These are phyloP conservation scores for Pseudorhombus dupliciocellatus DNA, from an alignment of 2,113 vertebrate genomes.

Conservation along the genomic window DNA sequence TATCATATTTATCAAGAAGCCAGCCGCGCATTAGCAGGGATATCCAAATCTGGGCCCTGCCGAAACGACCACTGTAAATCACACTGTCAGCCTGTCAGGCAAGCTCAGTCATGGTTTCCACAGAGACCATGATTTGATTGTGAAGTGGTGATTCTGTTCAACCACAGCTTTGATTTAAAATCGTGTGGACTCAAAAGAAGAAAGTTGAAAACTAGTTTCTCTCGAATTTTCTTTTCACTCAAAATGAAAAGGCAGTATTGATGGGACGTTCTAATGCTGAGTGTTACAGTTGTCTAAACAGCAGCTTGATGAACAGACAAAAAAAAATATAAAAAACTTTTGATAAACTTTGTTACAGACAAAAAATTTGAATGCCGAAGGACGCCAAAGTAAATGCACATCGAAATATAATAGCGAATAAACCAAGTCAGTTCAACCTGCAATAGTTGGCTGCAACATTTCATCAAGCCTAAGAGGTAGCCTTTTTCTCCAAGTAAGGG, in stretches of 20 bases:
- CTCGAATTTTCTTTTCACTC: not conserved
- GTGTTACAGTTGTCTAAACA: not conserved
- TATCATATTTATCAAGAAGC: conserved; percentile 70
- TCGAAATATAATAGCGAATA: not conserved
- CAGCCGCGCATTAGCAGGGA: conserved; percentile 54
- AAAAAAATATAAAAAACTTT: not conserved
- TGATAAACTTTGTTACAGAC: not conserved
- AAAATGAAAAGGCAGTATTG: not conserved
- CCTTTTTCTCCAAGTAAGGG: not conserved
- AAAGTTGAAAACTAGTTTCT: not conserved
- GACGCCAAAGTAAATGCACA: not conserved
- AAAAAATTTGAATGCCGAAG: conserved; percentile 14
- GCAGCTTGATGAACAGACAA: not conserved
- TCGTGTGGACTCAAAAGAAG: not conserved
- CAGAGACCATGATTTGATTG: conserved; percentile 55
- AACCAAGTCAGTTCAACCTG: not conserved
- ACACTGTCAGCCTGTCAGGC: conserved; percentile 58
- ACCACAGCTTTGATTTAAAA: conserved; percentile 23
- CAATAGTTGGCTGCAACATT: not conserved
- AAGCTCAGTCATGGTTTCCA: conserved; percentile 66
- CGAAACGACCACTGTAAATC: conserved; percentile 66
- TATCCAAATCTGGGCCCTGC: conserved; percentile 38
- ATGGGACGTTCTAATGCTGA: not conserved
- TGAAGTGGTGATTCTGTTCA: conserved; percentile 36
- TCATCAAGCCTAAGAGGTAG: not conserved